A percentile compares a stretch with the other conserved stretches of the same genome.
Evolutionary conservation across 2,797 vertebrate genomes (phyloP).

Genomic region (Agapornis canus): DNA sequence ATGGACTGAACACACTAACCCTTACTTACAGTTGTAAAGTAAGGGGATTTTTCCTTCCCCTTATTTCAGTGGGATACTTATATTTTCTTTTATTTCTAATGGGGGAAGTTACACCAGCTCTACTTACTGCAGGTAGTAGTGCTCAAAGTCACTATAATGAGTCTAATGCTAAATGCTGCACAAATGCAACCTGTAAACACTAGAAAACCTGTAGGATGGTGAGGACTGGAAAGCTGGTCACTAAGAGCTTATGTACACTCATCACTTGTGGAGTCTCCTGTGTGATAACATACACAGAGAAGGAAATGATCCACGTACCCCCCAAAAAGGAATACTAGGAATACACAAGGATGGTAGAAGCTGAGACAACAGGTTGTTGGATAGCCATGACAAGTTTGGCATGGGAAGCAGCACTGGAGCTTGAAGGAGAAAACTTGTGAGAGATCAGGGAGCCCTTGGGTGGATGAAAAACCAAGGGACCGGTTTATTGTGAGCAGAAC

Average conservation of each 20-base stretch:
- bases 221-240: not conserved
- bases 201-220: not conserved
- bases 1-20: not conserved
- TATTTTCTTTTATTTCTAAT: not conserved
- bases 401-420: not conserved
- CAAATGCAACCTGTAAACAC: not conserved
- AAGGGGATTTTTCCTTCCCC: not conserved
- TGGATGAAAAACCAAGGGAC: not conserved
- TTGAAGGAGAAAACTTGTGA: not conserved
- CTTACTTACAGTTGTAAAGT: not conserved
- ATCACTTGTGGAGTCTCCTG: not conserved
- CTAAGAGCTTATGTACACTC: rapidly evolving
- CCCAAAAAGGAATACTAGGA: not conserved
- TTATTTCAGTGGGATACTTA: not conserved
- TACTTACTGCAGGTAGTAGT: not conserved
- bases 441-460: not conserved
- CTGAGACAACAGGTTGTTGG: not conserved
- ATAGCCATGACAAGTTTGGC: not conserved
- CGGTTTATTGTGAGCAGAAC: rapidly evolving
- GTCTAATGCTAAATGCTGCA: not conserved
- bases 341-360: not conserved
- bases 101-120: not conserved
- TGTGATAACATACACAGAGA: not conserved
- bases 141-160: not conserved
- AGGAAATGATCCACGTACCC: rapidly evolving